phyloP scores from a whole-genome alignment of 2,888 invertebrate species.

The Synergus japonicus region DNA sequence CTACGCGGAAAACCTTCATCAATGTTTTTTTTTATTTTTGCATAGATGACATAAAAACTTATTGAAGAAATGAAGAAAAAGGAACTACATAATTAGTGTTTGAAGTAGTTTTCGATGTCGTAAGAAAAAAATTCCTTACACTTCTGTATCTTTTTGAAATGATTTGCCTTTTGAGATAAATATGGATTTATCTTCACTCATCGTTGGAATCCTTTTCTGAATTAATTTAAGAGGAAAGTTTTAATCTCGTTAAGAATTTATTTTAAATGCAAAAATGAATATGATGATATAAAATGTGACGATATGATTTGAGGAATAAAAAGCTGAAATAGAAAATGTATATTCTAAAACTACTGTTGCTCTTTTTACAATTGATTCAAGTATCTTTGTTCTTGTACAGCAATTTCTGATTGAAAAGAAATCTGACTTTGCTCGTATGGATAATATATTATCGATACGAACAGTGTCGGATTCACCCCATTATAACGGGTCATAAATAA shows the following conservation, averaged over 20 bases:
- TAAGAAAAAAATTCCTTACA: neutral
- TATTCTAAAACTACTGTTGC: neutral
- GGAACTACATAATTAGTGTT: too few species aligned
- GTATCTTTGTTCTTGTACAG: neutral
- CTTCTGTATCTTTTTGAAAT: neutral
- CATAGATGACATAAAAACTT: neutral
- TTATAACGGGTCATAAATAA: conserved; percentile 9
- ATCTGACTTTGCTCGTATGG: neutral
- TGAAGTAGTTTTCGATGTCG: too few species aligned
- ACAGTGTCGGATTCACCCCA: neutral
- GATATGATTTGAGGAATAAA: neutral
- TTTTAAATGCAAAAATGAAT: neutral
- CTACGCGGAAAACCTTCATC: neutral
- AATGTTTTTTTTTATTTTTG: neutral
- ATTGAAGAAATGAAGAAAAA: neutral
- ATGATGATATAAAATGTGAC: neutral
- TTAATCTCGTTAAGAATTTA: neutral
- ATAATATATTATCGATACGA: conserved; percentile 12
- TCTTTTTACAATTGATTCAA: neutral
- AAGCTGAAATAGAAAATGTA: neutral
- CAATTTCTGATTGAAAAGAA: neutral
- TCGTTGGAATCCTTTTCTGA: neutral
- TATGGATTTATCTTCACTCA: conserved; percentile 4
- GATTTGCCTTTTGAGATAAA: neutral
- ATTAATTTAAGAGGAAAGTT: conserved; percentile 5